A percentile compares a stretch with the other conserved stretches of the same genome.
Evolutionary conservation across 2,113 vertebrate genomes (phyloP).

Genomic region (Xyliphius kryptos): DNA sequence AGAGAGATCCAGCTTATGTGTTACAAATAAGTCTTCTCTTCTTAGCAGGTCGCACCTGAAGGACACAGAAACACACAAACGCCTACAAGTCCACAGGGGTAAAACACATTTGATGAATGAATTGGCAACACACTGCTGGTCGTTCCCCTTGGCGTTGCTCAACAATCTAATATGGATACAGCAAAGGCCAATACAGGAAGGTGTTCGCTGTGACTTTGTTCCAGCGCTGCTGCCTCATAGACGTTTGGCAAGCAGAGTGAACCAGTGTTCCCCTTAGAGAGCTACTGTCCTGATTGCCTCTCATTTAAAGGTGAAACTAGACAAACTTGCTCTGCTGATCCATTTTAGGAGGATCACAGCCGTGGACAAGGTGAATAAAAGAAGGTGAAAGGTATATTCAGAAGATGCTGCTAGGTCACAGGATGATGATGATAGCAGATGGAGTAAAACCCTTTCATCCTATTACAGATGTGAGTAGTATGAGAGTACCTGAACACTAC

Average conservation of each 20-base stretch:
- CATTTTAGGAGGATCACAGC: constrained; percentile 30
- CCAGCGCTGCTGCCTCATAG: constrained; percentile 27
- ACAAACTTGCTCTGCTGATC: constrained; percentile 21
- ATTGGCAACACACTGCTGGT: constrained; percentile 54
- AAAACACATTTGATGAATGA: constrained; percentile 61
- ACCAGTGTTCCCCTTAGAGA: constrained; percentile 45
- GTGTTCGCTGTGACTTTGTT: constrained; percentile 58
- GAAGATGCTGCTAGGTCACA: too few relatives aligned
- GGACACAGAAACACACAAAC: constrained; percentile 28
- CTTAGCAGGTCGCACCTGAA: constrained; percentile 32
- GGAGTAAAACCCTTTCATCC: too few relatives aligned
- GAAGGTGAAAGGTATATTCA: constrained; percentile 25
- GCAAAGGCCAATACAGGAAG: constrained; percentile 40
- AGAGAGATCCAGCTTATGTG: constrained; percentile 10
- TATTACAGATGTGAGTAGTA: too few relatives aligned
- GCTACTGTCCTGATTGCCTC: constrained; percentile 28
- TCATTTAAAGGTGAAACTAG: constrained; percentile 27
- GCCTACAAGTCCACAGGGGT: constrained; percentile 33
- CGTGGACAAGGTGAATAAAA: constrained; percentile 14
- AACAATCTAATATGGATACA: constrained; percentile 59
- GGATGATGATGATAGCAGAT: too few relatives aligned
- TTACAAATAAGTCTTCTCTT: constrained; percentile 10
- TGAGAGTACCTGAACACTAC: too few relatives aligned
- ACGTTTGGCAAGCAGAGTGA: constrained; percentile 18
- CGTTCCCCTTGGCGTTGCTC: constrained; percentile 54